Percentiles rank a stretch among this genome's conserved stretches.
Conservation (phyloP, 2,888 invertebrate genomes). For the Zygaena filipendulae region DNA sequence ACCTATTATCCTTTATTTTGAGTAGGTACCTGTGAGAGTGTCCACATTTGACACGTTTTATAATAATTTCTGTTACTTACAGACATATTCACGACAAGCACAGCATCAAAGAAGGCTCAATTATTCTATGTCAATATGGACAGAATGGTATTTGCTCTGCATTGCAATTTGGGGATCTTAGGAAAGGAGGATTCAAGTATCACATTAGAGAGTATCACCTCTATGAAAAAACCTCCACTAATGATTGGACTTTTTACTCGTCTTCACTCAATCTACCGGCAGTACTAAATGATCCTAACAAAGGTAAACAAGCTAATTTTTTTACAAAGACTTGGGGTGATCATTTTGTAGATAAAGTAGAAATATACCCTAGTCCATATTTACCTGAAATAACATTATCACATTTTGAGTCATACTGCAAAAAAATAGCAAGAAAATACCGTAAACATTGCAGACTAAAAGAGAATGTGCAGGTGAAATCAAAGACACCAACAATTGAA, state of each 20-base stretch:
- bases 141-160: conserved; percentile 88
- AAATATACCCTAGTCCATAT: conserved; percentile 81
- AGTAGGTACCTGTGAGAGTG: too few species aligned
- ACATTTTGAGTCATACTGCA: conserved; percentile 89
- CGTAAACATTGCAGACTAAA: conserved; percentile 71
- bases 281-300: conserved; percentile 93
- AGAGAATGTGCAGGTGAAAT: conserved; percentile 44
- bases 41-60: too few species aligned
- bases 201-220: conserved; percentile 80
- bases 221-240: conserved; percentile 37
- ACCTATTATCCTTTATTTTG: conserved; percentile 1
- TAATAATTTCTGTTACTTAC: too few species aligned
- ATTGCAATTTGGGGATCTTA: conserved; percentile 89
- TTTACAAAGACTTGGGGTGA: conserved; percentile 99
- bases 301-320: conserved; percentile 90
- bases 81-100: conserved; percentile 85
- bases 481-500: conserved; percentile 54
- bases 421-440: conserved; percentile 77
- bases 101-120: conserved; percentile 86
- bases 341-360: conserved; percentile 85
- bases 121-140: conserved; percentile 88
- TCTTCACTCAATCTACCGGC: conserved; percentile 95
- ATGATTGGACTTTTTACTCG: conserved; percentile 88
- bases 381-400: conserved; percentile 84
- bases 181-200: conserved; percentile 87